Evolutionary conservation across 2,888 invertebrate species (phyloP), one percentile per base, ranked within the genome.

Genomic region (Gari tellinella): DNA sequence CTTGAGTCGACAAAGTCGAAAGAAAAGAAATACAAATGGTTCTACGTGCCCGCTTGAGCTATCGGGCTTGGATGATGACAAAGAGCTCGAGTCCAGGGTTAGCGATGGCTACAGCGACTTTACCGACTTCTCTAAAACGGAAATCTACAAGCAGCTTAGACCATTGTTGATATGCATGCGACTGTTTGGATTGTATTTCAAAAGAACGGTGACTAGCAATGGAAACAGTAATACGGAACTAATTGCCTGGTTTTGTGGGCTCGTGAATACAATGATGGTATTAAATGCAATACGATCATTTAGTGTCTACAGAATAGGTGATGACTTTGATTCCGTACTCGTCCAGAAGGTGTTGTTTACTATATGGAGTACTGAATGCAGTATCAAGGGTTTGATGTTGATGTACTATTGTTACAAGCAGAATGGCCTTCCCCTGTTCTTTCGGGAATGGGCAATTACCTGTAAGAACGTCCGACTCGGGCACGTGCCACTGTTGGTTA

Each of bases 261-360:
- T 70, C 0, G 63, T 81, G 0, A 60, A 56, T 21, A 61, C 57
- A 19, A 5, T 81, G 12, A 65, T 73, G 56, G 46, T 73, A 2
- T 14, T 61, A 12, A 81, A 79, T 38, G 65, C 73, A 0, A 37
- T 69, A 1, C 43, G 81, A 52, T 81, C 81, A 0, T 72, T 79
- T 19, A 61, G 73, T 0, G 76, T 79, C 2, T 81, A 75, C 61
- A 63, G 66, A 23, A 38, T 65, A 10, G 68, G 58, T 17, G 81
- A 81, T n/a, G 45, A 57, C 1, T 81, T 79, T 52, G 78, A 66
- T 48, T 73, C 78, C 48, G 60, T 70, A 5, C 64, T 86, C 17
- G 83, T 86, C 25, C 83, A 86, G 56, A 80, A 81, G 51, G 23
- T 86, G 1, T 62, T 81, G n/a, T 72, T 77, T 19, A 65, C 74